phyloP scores from a whole-genome alignment of 2,888 invertebrate species.

The Ypsolopha sequella region DNA sequence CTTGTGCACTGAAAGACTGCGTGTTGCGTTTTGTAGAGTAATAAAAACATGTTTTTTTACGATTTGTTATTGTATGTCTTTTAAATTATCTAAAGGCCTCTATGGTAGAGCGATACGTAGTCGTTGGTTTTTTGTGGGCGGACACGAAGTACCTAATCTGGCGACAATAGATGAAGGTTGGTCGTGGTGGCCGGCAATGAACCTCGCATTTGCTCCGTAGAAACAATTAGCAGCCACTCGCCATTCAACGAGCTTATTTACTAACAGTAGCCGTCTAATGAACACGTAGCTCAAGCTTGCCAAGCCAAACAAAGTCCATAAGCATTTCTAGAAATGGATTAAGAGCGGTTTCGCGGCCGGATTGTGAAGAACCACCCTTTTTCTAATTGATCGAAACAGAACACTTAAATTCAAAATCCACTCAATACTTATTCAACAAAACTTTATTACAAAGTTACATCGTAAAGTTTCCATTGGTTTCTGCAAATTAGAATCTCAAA shows the following conservation, averaged over 20 bases:
- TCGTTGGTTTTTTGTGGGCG: too few relatives aligned
- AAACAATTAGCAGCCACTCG: conserved; percentile 57
- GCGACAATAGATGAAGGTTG: conserved; percentile 34
- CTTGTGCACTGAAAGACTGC: background rate
- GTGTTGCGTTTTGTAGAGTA: background rate
- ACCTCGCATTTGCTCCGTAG: conserved; percentile 60
- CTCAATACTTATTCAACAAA: too few relatives aligned
- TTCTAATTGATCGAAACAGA: too few relatives aligned
- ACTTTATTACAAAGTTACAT: too few relatives aligned
- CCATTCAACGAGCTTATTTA: conserved; percentile 30
- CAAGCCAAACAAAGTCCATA: background rate
- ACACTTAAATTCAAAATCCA: too few relatives aligned
- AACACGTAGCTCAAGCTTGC: background rate
- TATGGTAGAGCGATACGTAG: background rate
- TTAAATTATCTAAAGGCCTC: background rate
- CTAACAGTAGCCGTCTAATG: conserved; percentile 5
- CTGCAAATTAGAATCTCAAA: too few relatives aligned
- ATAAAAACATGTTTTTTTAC: background rate
- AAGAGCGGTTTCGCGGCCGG: too few relatives aligned
- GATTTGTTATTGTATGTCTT: background rate
- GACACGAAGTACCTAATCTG: background rate
- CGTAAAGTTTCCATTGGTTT: too few relatives aligned
- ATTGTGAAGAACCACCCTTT: too few relatives aligned
- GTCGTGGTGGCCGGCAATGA: conserved; percentile 59
- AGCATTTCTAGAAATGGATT: too few relatives aligned